Base-by-base conservation (phyloP, 2,888 invertebrate species). In the Melanostoma scalare region DNA sequence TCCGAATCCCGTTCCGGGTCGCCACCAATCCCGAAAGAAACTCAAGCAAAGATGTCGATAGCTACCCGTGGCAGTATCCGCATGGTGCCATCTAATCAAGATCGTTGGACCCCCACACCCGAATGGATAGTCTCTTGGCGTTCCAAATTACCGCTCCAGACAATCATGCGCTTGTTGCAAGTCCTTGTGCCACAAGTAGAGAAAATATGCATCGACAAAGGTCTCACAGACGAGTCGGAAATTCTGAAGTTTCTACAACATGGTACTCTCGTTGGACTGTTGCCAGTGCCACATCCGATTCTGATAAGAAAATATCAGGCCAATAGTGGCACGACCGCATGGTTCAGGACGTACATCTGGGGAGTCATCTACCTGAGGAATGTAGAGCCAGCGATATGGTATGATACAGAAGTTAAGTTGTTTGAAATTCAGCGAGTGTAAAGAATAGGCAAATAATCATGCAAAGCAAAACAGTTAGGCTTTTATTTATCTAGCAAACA, bases 311-410 rank as follows among this genome's bases (percentile, higher is more conserved):
- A 99, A 92, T 99, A 99, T 92, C 99, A 99, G 92, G 98, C 99
- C 58, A 99, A 99, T 92, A 95, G 96, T 44, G 99, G 99, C 82
- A 99, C 99, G 0, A 99, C 99, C 35, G 98, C 98, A 89, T 99
- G 99, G 99, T 99, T 99, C 93, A 93, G 99, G 72, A 99, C 99
- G 0, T 99, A 99, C 91, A 97, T 99, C 95, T 99, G 99, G 99
- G 99, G 99, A 63, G 98, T 99, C 71, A 99, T 99, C 87, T 99
- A 99, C 92, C 94, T 99, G 88, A 95, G 98, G 95, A 99, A 99
- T 92, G 96, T 98, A 69, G 99, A 99, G 90, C 99, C 99, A 8
- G 99, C 99, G 0, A 96, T 99, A 87, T 99, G 99, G 99, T 99
- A 99, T 91, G 99, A 99, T 91, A 99, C 99, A 0, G 98, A 99